These are phyloP conservation scores for Eubucco bourcierii DNA, from an alignment of 2,113 vertebrate species.

Conservation along the genomic window DNA sequence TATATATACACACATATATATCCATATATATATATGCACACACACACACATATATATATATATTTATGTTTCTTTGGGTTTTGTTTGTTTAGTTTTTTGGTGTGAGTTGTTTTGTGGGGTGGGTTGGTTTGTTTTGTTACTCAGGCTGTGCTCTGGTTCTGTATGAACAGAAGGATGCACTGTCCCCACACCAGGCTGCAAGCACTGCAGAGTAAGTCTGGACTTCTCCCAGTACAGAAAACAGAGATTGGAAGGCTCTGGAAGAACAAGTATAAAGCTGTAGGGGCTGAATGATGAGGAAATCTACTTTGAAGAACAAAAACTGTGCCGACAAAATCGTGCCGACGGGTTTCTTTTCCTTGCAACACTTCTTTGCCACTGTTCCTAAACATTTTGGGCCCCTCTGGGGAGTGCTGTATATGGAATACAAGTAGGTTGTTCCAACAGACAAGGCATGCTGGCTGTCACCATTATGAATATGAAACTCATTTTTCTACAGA, in stretches of 20 bases:
- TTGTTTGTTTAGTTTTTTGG: background rate
- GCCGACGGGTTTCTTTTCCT: background rate
- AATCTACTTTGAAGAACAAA: background rate
- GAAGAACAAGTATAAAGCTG: background rate
- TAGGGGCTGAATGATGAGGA: background rate
- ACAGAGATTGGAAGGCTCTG: background rate
- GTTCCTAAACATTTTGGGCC: background rate
- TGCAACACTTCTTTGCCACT: background rate
- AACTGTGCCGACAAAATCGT: background rate
- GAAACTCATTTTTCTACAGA: slow-evolving; percentile 5
- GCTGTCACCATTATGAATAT: background rate
- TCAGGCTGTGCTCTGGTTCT: background rate
- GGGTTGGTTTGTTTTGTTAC: background rate
- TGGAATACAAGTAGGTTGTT: background rate
- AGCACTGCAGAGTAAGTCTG: background rate
- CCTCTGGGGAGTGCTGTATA: background rate
- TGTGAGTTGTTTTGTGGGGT: too few species aligned
- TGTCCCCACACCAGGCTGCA: background rate
- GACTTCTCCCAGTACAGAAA: background rate
- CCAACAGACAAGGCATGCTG: background rate
- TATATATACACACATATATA: too few species aligned
- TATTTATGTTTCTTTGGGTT: background rate
- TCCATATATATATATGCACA: too few species aligned
- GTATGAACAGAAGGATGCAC: background rate
- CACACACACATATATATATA: too few species aligned